Conservation (phyloP, 2,888 invertebrate species). For the Nemotelus pantherinus region DNA sequence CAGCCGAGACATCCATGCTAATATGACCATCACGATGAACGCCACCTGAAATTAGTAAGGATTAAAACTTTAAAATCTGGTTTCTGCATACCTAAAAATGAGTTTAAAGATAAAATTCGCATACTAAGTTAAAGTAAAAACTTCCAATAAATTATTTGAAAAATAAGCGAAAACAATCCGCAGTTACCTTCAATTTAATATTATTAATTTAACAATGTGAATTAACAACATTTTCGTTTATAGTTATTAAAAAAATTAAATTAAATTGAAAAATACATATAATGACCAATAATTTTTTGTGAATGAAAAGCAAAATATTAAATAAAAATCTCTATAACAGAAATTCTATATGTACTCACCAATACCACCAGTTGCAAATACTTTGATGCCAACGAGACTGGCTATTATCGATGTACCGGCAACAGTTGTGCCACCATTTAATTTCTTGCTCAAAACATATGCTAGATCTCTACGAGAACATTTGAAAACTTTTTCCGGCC, state of each 20-base stretch:
- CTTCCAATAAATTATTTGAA: too few relatives aligned
- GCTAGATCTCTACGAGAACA: constrained; percentile 89
- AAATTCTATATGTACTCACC: constrained; percentile 60
- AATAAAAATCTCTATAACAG: not conserved
- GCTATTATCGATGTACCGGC: constrained; percentile 92
- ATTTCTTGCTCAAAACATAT: constrained; percentile 73
- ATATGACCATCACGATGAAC: constrained; percentile 89
- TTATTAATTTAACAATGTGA: too few relatives aligned
- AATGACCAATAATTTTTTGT: too few relatives aligned
- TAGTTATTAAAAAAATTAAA: too few relatives aligned
- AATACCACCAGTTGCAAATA: constrained; percentile 94
- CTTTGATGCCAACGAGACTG: constrained; percentile 79
- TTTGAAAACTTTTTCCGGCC: constrained; percentile 70
- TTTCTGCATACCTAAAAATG: constrained; percentile 16
- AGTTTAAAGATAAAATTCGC: constrained; percentile 17
- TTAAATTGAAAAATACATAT: too few relatives aligned
- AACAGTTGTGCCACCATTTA: constrained; percentile 94
- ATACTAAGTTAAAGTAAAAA: constrained; percentile 11
- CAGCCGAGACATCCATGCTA: constrained; percentile 95
- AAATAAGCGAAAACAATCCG: too few relatives aligned
- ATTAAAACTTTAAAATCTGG: constrained; percentile 41
- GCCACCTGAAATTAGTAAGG: constrained; percentile 77
- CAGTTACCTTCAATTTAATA: too few relatives aligned
- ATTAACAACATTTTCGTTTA: too few relatives aligned
- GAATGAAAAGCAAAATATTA: not conserved